Evolutionary conservation across 23 tunicate species (phyloP), one percentile per base, ranked within the genome.

Genomic region (Styela plicata): DNA sequence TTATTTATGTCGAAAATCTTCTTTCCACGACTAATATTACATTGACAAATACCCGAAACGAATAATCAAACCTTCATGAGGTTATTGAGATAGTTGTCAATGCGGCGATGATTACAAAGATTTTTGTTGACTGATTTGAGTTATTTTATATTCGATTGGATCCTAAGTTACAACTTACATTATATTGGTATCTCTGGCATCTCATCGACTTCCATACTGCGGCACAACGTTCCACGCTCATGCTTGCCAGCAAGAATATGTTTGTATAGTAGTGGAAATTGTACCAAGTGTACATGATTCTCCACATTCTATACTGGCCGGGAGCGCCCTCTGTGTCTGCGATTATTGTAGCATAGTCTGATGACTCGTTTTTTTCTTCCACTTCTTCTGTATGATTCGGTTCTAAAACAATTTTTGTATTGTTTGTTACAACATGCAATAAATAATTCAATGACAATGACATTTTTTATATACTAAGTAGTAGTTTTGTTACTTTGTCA

Each of bases 181-280:
- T 83, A 37, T 89, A 91, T 36, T 91, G 83, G 63, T 91, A 91
- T 66, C 91, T 84, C 36, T 91, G 97, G 62, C 97, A 91, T 23
- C 91, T 63, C 71, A 91, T 80, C 23, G 97, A 91, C 86, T 87
- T 91, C 97, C 91, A 89, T 18, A 91, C 97, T 2, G 97, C 97
- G 0, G 90, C 91, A 37, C 86, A 87, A 1, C 97, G 78, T 64
- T 92, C 97, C n/a, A 84, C 89, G 78, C 97, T 92, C 97, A 92
- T 92, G 75, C 85, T 78, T 0, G 97, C 92, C 65, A 92, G 86
- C 44, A 92, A 75, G 73, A 92, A 92, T 24, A 92, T 92, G 84
- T 92, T 92, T 82, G 67, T 79, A 85, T 92, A 92, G 53, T 71
- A 92, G 76, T 92, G 97, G 29, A 92, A 88, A 86, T 92, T 64